A percentile compares a stretch with the other conserved stretches of the same genome.
These are phyloP conservation scores for Crocuta crocuta DNA, from an alignment of 2,113 vertebrate genomes.

Conservation along the genomic window DNA sequence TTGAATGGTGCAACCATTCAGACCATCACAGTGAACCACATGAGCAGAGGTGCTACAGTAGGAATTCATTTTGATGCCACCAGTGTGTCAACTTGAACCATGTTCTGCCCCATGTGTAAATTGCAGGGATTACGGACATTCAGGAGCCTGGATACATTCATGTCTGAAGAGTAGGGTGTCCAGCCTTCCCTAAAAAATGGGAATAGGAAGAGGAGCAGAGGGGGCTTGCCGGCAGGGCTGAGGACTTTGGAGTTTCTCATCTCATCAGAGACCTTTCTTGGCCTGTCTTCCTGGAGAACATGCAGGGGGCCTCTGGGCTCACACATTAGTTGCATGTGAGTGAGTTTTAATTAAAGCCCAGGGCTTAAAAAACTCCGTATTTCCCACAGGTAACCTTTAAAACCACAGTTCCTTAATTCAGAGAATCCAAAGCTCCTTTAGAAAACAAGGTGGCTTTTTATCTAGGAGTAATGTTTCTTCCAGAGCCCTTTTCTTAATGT, in stretches of 20 bases:
- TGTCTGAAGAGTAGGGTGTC: neutral
- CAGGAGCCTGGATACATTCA: rapidly evolving
- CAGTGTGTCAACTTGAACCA: neutral
- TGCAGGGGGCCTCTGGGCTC: constrained; percentile 23
- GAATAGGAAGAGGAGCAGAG: neutral
- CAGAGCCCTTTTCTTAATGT: constrained; percentile 49
- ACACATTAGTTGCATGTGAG: constrained; percentile 32
- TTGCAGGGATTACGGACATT: neutral
- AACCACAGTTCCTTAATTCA: constrained; percentile 62
- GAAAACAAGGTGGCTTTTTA: constrained; percentile 66
- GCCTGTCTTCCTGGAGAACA: constrained; percentile 17
- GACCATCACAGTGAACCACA: neutral
- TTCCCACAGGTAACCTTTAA: constrained; percentile 60
- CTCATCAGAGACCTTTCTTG: constrained; percentile 43
- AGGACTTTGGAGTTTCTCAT: constrained; percentile 37
- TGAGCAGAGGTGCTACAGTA: neutral
- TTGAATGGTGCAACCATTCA: neutral
- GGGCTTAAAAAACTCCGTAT: constrained; percentile 58
- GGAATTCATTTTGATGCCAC: neutral
- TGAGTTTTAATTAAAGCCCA: constrained; percentile 77
- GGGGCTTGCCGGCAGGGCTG: neutral
- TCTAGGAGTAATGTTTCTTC: constrained; percentile 60
- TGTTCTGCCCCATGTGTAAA: neutral
- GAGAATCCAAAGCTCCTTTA: constrained; percentile 64
- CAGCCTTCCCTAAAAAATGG: neutral